These are phyloP conservation scores for Cyclina sinensis DNA, from an alignment of 1,140 invertebrate species.

Conservation along the genomic window DNA sequence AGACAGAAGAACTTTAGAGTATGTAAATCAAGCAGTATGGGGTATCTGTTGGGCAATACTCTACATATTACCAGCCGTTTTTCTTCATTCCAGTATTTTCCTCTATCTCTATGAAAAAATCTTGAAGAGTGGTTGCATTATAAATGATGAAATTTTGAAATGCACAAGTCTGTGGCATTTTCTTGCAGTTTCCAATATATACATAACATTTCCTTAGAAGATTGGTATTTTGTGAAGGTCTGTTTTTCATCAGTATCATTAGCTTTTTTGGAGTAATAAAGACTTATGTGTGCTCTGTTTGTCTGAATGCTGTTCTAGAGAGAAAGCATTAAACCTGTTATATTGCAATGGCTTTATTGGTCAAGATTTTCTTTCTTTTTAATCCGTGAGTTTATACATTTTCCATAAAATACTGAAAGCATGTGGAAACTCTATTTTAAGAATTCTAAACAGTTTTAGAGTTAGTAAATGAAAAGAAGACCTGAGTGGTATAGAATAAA, in stretches of 20 bases:
- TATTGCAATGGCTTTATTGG: no score
- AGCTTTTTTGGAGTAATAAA: background rate
- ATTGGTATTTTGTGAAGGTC: conserved; percentile 19
- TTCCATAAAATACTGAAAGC: no score
- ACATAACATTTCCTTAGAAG: background rate
- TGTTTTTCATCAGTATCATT: conserved; percentile 14
- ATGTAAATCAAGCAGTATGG: conserved; percentile 22
- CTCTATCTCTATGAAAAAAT: no score
- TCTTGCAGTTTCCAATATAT: background rate
- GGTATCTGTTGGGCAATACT: conserved; percentile 3
- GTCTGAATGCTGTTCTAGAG: no score
- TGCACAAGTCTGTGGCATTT: background rate
- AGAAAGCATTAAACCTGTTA: no score
- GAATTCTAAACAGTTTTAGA: no score
- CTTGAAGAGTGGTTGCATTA: background rate
- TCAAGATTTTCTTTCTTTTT: no score
- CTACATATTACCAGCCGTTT: background rate
- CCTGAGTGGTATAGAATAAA: no score
- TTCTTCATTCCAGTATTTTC: background rate
- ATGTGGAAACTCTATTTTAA: no score
- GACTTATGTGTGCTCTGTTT: no score
- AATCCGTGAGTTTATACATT: no score
- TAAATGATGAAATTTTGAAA: background rate
- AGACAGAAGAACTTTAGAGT: conserved; percentile 2
- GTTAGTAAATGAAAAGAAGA: no score